Evolutionary conservation across 2,113 vertebrate genomes (phyloP).

Genomic region (Dicaeum eximium): DNA sequence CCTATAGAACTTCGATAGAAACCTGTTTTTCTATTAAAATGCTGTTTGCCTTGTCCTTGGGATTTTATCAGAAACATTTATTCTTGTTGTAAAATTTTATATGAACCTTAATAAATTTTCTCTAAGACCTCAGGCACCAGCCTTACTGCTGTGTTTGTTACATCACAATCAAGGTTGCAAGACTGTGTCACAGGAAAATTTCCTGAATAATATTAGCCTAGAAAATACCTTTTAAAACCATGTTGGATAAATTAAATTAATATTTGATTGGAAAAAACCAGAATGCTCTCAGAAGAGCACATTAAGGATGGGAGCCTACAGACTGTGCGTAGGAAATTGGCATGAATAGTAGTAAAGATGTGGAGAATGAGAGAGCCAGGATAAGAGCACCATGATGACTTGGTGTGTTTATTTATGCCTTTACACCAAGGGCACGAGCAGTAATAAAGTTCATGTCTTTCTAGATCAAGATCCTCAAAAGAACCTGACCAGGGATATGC

Average conservation of each 20-base stretch:
- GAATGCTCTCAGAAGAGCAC: neutral
- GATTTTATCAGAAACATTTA: neutral
- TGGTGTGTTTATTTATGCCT: rapidly evolving
- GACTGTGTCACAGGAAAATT: neutral
- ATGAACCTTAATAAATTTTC: neutral
- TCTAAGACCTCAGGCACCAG: neutral
- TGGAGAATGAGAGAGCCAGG: neutral
- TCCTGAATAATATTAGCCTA: neutral
- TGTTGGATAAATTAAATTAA: neutral
- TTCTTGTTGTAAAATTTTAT: neutral
- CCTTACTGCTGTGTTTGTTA: neutral
- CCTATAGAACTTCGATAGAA: neutral
- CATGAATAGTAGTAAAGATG: neutral
- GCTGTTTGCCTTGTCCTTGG: neutral
- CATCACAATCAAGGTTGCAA: neutral
- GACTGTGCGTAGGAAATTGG: neutral
- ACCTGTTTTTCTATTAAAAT: neutral
- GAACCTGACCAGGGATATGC: neutral
- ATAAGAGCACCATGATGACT: neutral
- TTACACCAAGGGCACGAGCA: neutral
- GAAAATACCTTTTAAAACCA: neutral
- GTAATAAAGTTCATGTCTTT: neutral
- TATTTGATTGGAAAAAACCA: neutral
- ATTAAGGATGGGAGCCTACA: neutral
- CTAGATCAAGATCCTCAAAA: neutral